Evolutionary conservation across 2,113 vertebrate genomes (phyloP).

Genomic region (Odobenus rosmarus): DNA sequence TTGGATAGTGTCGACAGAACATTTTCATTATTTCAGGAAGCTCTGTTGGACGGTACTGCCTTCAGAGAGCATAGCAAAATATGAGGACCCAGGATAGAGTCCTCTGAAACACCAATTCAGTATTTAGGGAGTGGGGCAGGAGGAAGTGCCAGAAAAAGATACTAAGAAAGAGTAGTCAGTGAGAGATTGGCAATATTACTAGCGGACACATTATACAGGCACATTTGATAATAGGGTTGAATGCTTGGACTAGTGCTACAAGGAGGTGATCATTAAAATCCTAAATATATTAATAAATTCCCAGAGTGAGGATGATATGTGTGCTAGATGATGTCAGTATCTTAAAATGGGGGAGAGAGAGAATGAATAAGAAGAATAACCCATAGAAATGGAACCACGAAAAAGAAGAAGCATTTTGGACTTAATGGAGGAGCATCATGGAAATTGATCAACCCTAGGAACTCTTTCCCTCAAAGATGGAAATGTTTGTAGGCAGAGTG

Average conservation of each 20-base stretch:
- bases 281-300: not conserved
- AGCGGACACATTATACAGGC: not conserved
- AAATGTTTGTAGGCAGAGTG: not conserved
- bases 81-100: not conserved
- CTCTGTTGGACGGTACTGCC: not conserved
- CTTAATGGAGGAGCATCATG: not conserved
- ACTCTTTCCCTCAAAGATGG: not conserved
- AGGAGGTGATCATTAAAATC: not conserved
- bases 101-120: not conserved
- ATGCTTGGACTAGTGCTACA: not conserved
- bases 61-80: not conserved
- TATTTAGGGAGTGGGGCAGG: not conserved
- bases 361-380: not conserved
- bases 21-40: not conserved
- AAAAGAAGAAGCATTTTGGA: not conserved
- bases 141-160: not conserved
- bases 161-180: not conserved
- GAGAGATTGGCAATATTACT: not conserved
- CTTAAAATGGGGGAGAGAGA: not conserved
- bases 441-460: not conserved
- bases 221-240: not conserved
- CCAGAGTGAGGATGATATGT: not conserved
- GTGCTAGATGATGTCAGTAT: not conserved
- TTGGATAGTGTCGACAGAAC: not conserved
- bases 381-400: not conserved